Evolutionary conservation across 2,113 vertebrate genomes (phyloP).

Genomic region (Tricholaema leucomelas): DNA sequence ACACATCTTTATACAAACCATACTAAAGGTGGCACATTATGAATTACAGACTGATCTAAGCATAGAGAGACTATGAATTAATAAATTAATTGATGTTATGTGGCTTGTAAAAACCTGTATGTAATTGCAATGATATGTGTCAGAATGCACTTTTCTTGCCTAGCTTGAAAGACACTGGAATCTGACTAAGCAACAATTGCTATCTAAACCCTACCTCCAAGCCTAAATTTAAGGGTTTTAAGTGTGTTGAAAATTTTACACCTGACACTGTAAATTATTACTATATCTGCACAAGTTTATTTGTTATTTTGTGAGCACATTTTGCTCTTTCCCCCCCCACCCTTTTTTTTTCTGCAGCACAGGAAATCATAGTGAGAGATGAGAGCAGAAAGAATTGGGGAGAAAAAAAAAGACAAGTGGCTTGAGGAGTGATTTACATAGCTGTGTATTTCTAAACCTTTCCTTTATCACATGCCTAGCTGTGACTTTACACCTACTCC

Average conservation of each 20-base stretch:
- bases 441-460: not conserved
- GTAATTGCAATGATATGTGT: not conserved
- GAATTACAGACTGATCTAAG: not conserved
- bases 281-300: not conserved
- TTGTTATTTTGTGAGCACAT: not conserved
- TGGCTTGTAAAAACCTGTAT: not conserved
- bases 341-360: not conserved
- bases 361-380: fast-evolving
- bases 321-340: not conserved
- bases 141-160: not conserved
- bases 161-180: not conserved
- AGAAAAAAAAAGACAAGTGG: not conserved
- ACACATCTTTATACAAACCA: not conserved
- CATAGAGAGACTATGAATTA: not conserved
- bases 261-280: not conserved
- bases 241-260: not conserved
- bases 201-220: not conserved
- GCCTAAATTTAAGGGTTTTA: not conserved
- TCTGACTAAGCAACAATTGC: not conserved
- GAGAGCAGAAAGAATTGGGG: not conserved
- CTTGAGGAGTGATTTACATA: not conserved
- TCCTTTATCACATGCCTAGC: not conserved
- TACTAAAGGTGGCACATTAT: not conserved
- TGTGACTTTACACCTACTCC: not conserved
- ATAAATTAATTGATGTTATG: not conserved